Percentiles rank a stretch among this genome's conserved stretches.
phyloP scores from a whole-genome alignment of 2,888 invertebrate genomes.

The Melolontha melolontha region DNA sequence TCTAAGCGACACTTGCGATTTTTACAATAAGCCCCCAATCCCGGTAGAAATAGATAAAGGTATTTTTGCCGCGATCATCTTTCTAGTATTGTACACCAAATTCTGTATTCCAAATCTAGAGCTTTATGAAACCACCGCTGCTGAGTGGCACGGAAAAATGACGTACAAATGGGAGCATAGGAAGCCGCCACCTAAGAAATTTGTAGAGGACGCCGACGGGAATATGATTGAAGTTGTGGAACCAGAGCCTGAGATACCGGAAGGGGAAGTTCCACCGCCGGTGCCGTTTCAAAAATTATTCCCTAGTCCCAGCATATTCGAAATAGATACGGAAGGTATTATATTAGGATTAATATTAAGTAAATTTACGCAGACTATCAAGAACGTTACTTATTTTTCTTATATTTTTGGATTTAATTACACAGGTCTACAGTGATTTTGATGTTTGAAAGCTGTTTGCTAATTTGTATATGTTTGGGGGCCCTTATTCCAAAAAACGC shows the following conservation, averaged over 20 bases:
- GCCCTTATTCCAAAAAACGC: too few species aligned
- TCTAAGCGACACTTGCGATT: constrained; percentile 67
- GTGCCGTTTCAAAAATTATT: constrained; percentile 59
- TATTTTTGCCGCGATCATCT: constrained; percentile 5
- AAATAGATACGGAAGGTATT: constrained; percentile 49
- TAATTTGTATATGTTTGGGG: too few species aligned
- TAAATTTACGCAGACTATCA: too few species aligned
- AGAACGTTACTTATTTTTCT: too few species aligned
- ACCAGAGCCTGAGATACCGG: constrained; percentile 47
- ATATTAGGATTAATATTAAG: too few species aligned
- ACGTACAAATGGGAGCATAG: constrained; percentile 58
- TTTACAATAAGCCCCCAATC: constrained; percentile 47
- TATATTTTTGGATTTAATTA: too few species aligned
- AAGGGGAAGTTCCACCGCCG: constrained; percentile 56
- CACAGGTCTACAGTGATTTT: too few species aligned
- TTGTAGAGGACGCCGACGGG: constrained; percentile 49
- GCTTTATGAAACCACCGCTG: constrained; percentile 51
- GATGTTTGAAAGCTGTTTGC: too few species aligned
- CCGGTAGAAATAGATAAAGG: constrained; percentile 45
- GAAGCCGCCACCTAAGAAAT: constrained; percentile 25
- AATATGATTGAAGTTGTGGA: constrained; percentile 46
- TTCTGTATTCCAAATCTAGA: constrained; percentile 47
- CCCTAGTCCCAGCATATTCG: constrained; percentile 56
- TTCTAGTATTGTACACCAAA: not conserved
- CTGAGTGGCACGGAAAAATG: constrained; percentile 59